Conservation (phyloP, 2,113 vertebrate genomes). For the Balaeniceps rex region DNA sequence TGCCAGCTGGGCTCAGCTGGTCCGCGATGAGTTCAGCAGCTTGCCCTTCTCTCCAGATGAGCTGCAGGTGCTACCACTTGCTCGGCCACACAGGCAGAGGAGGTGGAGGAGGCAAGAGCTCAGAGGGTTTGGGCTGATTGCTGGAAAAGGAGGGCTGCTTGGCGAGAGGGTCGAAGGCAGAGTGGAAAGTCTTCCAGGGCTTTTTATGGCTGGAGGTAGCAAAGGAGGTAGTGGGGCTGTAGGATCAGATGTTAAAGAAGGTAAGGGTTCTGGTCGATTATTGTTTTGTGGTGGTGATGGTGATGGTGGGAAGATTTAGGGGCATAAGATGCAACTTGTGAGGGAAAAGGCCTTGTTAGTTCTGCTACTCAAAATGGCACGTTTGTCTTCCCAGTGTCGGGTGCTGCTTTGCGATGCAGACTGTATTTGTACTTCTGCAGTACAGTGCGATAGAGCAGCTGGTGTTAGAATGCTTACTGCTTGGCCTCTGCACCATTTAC, state of each 20-base stretch:
- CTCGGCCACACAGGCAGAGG: not conserved
- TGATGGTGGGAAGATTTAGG: not conserved
- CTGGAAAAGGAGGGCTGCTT: not conserved
- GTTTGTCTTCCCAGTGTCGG: not conserved
- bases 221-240: not conserved
- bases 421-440: too few relatives aligned
- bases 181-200: rapidly evolving
- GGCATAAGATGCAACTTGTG: not conserved
- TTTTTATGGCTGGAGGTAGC: not conserved
- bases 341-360: not conserved
- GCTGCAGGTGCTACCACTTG: not conserved
- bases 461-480: not conserved
- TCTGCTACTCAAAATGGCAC: rapidly evolving
- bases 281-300: not conserved
- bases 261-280: not conserved
- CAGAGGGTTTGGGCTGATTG: not conserved
- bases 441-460: not conserved
- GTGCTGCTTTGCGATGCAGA: not conserved
- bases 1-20: not conserved
- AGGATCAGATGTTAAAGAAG: not conserved
- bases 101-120: not conserved
- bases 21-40: not conserved
- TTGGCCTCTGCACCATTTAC: not conserved
- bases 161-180: rapidly evolving
- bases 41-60: rapidly evolving